Evolutionary conservation across 1,140 invertebrate species (phyloP).

Genomic region (Bilobella aurantiaca): DNA sequence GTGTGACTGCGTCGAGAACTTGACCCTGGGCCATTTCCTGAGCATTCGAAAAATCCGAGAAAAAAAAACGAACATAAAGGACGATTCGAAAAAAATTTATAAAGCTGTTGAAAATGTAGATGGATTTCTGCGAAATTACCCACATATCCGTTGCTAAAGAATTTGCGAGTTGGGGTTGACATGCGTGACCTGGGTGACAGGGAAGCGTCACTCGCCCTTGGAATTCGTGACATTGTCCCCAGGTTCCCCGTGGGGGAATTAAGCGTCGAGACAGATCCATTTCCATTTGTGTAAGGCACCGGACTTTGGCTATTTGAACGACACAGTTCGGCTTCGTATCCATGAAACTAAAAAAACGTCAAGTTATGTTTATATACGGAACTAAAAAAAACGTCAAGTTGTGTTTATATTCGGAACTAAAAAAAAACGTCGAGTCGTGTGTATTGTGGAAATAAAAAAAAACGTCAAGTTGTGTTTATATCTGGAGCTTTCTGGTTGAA

Average conservation of each 20-base stretch:
- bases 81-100: no score
- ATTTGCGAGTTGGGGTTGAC: conserved; percentile 32
- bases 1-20: conserved; percentile 42
- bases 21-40: conserved; percentile 38
- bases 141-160: conserved; percentile 25
- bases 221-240: conserved; percentile 26
- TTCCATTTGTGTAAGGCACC: conserved; percentile 20
- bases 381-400: no score
- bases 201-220: conserved; percentile 31
- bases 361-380: no score
- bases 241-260: conserved; percentile 19
- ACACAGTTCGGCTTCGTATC: conserved; percentile 24
- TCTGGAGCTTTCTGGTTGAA: no score
- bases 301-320: conserved; percentile 24
- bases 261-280: background rate
- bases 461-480: no score
- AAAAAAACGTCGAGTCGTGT: no score
- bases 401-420: no score
- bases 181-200: conserved; percentile 31
- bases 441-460: no score
- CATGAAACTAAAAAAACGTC: conserved; percentile 33
- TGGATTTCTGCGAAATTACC: conserved; percentile 4
- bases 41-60: conserved; percentile 32
- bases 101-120: no score
- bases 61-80: no score